Percentiles rank a stretch among this genome's conserved stretches.
Evolutionary conservation across 2,888 invertebrate genomes (phyloP).

Genomic region (Tetragonisca angustula): DNA sequence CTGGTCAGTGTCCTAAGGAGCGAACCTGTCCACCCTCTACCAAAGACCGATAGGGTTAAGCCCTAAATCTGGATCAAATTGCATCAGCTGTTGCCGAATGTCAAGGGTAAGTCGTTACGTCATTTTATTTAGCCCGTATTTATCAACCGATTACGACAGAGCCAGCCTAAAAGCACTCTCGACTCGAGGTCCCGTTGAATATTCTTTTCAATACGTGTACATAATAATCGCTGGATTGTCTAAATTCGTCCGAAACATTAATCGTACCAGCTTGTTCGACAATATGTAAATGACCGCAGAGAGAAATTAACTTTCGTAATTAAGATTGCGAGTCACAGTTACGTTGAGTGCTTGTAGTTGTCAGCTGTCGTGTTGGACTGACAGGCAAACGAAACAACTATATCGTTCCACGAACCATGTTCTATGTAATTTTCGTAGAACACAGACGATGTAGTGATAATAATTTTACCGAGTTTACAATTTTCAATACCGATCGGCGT

Average conservation of each 20-base stretch:
- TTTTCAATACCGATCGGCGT: not conserved
- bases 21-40: slow-evolving; percentile 57
- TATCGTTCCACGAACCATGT: not conserved
- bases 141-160: slow-evolving; percentile 17
- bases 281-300: not conserved
- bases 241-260: not conserved
- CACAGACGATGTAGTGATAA: not conserved
- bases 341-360: not conserved
- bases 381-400: not conserved
- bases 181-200: not conserved
- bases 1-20: slow-evolving; percentile 74
- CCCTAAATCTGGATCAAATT: slow-evolving; percentile 74
- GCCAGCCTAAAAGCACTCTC: slow-evolving; percentile 12
- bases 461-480: no score
- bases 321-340: not conserved
- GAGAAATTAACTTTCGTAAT: slow-evolving; percentile 1
- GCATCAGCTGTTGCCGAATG: slow-evolving; percentile 70
- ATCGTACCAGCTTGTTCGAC: not conserved
- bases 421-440: not conserved
- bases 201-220: not conserved
- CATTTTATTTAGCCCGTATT: slow-evolving; percentile 46
- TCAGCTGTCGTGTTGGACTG: not conserved
- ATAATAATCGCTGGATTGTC: not conserved
- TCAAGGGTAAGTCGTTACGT: slow-evolving; percentile 60
- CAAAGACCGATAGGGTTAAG: slow-evolving; percentile 71